Evolutionary conservation across 1,140 invertebrate species (phyloP).

Genomic region (Drosophila lacteicornis): DNA sequence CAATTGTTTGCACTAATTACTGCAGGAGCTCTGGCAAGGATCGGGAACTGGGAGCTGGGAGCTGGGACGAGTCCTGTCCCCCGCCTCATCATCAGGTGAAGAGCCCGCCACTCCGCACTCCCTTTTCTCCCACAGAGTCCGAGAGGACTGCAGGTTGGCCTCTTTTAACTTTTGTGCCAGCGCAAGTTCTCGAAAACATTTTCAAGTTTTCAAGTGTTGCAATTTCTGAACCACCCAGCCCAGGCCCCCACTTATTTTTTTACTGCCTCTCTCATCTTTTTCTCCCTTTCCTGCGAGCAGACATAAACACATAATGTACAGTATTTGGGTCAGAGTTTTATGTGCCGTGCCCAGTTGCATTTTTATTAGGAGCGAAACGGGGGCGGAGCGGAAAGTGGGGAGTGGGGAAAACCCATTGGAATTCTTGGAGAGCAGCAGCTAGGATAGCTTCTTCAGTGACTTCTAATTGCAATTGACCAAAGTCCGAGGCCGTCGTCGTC

Average conservation of each 20-base stretch:
- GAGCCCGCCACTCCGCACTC: constrained; percentile 3
- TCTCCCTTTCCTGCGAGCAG: background rate
- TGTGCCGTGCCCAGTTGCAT: constrained; percentile 52
- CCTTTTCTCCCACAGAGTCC: constrained; percentile 5
- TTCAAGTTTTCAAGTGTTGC: constrained; percentile 81
- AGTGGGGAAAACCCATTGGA: constrained; percentile 28
- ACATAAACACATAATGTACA: constrained; percentile 79
- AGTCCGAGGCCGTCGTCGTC: constrained; percentile 33
- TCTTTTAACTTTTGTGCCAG: constrained; percentile 62
- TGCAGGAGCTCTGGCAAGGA: constrained; percentile 26
- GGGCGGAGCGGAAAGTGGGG: background rate
- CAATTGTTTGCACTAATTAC: constrained; percentile 83
- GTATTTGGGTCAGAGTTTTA: constrained; percentile 73
- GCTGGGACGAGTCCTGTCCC: background rate
- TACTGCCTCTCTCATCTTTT: constrained; percentile 2
- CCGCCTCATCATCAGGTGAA: constrained; percentile 15
- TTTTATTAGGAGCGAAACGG: constrained; percentile 40
- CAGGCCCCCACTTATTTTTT: constrained; percentile 2
- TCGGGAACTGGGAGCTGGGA: background rate
- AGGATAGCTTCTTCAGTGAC: constrained; percentile 45
- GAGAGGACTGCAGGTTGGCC: constrained; percentile 52
- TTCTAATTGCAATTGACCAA: constrained; percentile 81
- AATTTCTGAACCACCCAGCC: constrained; percentile 53
- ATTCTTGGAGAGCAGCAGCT: constrained; percentile 38
- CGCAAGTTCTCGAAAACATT: constrained; percentile 75